Conservation (phyloP, 1,140 invertebrate genomes). For the Hyles vespertilio region DNA sequence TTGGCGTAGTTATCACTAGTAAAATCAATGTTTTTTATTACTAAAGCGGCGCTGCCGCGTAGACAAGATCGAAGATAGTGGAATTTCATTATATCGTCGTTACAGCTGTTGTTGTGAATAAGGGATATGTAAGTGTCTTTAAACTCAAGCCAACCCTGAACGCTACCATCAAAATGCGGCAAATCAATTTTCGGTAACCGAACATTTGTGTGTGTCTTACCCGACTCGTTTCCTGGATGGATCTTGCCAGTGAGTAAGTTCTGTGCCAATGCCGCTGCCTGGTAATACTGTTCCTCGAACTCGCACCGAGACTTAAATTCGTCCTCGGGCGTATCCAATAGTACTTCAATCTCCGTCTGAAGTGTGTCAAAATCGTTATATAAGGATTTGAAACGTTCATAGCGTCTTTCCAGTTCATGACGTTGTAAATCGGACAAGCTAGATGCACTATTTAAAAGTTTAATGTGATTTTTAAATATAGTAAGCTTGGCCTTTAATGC, state of each 20-base stretch:
- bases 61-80: no score
- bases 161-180: slow-evolving; percentile 2
- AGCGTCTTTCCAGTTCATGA: neutral
- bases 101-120: slow-evolving; percentile 11
- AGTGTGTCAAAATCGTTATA: neutral
- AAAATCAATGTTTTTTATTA: no score
- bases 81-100: no score
- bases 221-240: neutral
- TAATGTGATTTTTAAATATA: neutral
- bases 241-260: neutral
- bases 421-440: neutral
- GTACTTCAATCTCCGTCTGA: neutral
- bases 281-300: neutral
- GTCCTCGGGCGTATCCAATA: neutral
- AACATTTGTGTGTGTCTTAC: neutral
- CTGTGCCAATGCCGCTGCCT: neutral
- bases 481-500: neutral
- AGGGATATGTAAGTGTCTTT: slow-evolving; percentile 10
- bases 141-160: slow-evolving; percentile 6
- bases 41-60: no score
- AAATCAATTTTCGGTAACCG: slow-evolving; percentile 4
- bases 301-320: neutral
- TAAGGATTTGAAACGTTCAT: neutral
- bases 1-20: no score
- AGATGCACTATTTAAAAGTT: no score